Evolutionary conservation across 2,113 vertebrate species (phyloP).

Genomic region (Puffinus mauretanicus): DNA sequence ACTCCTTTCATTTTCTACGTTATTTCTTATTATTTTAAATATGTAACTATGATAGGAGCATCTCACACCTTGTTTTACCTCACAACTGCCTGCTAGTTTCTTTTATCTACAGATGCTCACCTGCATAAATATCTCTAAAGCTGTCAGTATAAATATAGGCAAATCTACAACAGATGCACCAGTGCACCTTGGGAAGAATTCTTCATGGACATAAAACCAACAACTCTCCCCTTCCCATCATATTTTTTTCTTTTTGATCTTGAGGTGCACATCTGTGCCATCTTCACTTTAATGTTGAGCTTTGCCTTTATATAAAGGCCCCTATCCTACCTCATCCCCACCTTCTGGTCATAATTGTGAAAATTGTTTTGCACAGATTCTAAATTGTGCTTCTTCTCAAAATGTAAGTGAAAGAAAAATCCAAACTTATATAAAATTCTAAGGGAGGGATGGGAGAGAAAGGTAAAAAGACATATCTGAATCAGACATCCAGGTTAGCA

Average conservation of each 20-base stretch:
- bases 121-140: conserved; percentile 2
- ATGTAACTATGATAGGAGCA: not conserved
- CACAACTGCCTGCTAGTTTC: not conserved
- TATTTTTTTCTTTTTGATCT: conserved; percentile 44
- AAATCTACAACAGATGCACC: not conserved
- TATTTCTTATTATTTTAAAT: not conserved
- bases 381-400: not conserved
- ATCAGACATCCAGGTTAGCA: not conserved
- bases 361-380: not conserved
- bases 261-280: not conserved
- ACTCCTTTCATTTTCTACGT: not conserved
- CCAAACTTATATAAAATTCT: not conserved
- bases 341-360: not conserved
- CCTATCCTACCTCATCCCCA: not conserved
- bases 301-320: not conserved
- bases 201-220: not conserved
- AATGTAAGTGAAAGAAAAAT: not conserved
- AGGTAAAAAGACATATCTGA: not conserved
- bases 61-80: not conserved
- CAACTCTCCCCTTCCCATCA: not conserved
- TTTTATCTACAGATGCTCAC: conserved; percentile 26
- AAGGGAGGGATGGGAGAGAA: not conserved
- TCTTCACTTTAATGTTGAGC: not conserved
- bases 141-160: not conserved
- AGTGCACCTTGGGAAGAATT: not conserved